Evolutionary conservation across 2,797 vertebrate species (phyloP).

Genomic region (Oryzias dopingdopingensis): DNA sequence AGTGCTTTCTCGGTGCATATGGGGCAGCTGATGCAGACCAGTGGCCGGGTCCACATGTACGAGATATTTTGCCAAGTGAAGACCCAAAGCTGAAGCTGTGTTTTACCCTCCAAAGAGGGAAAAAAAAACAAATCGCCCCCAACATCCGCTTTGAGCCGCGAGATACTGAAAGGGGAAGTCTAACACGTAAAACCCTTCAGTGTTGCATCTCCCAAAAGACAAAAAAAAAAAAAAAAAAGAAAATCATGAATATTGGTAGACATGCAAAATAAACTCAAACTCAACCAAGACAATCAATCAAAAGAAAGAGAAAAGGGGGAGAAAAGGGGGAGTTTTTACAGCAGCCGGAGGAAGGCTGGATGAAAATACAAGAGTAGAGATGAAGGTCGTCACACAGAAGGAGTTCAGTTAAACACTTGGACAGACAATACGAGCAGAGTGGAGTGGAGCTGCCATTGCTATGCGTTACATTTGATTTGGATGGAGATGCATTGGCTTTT

Average conservation of each 20-base stretch:
- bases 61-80: conserved; percentile 60
- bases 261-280: conserved; percentile 68
- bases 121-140: background rate
- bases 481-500: conserved; percentile 71
- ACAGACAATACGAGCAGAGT: conserved; percentile 43
- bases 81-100: conserved; percentile 42
- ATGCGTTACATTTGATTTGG: conserved; percentile 67
- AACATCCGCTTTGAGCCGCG: conserved; percentile 47
- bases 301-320: conserved; percentile 32
- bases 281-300: conserved; percentile 61
- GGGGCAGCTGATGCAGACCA: conserved; percentile 54
- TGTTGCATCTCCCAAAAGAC: conserved; percentile 64
- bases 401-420: conserved; percentile 27
- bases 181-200: conserved; percentile 72
- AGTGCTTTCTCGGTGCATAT: conserved; percentile 59
- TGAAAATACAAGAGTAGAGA: conserved; percentile 49
- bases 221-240: conserved; percentile 4
- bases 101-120: conserved; percentile 24
- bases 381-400: conserved; percentile 41
- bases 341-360: conserved; percentile 57
- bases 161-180: conserved; percentile 49
- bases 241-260: conserved; percentile 49
- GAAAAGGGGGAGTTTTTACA: conserved; percentile 53
- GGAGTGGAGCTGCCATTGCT: conserved; percentile 74
- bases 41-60: conserved; percentile 47